Percentiles rank a stretch among this genome's conserved stretches.
Conservation (phyloP, 2,797 vertebrate genomes). For the Hipposideros larvatus region DNA sequence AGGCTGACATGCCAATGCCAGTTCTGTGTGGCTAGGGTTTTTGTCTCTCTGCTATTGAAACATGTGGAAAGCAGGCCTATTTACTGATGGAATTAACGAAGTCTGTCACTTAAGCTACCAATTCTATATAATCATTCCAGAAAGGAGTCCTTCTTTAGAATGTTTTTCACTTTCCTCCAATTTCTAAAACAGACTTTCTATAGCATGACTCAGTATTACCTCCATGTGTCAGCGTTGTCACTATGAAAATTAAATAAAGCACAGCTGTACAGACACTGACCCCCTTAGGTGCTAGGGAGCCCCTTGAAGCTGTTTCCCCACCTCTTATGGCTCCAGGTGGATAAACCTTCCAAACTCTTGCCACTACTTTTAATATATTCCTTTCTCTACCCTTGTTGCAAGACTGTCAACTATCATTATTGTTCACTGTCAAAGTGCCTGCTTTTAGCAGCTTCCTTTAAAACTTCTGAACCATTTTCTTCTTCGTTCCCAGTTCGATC, state of each 20-base stretch:
- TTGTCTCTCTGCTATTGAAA: neutral
- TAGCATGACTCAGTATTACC: neutral
- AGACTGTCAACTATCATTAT: neutral
- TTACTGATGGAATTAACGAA: neutral
- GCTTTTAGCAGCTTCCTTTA: neutral
- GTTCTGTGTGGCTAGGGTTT: neutral
- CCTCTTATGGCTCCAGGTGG: too few relatives aligned
- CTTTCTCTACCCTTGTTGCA: neutral
- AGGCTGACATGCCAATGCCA: neutral
- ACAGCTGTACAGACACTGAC: neutral
- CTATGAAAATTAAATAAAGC: neutral
- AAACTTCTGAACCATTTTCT: neutral
- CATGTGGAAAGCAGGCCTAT: neutral
- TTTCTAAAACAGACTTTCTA: neutral
- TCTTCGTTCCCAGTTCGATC: neutral
- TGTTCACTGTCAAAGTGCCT: neutral
- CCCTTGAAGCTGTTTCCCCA: neutral
- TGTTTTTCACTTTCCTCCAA: neutral
- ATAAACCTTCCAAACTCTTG: neutral
- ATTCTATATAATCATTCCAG: conserved; percentile 10
- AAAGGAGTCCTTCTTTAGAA: neutral
- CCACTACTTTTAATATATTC: neutral
- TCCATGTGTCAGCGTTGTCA: neutral
- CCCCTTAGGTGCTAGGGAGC: neutral
- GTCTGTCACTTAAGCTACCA: neutral